Evolutionary conservation across 1,140 invertebrate species (phyloP).

Genomic region (Zaprionus camerounensis): DNA sequence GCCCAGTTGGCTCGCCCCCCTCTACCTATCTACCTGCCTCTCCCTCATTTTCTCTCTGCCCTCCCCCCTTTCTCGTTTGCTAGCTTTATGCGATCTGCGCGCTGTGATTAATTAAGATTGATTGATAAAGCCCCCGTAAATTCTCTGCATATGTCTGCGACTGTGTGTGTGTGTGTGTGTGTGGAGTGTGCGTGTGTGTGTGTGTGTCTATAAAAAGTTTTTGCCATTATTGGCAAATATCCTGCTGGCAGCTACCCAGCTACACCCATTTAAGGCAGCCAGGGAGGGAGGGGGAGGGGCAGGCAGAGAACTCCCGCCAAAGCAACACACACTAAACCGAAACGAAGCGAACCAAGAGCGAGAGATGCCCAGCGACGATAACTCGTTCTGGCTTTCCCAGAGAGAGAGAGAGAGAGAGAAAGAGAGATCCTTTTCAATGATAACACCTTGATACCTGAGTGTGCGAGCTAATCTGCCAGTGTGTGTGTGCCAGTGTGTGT

Average conservation of each 20-base stretch:
- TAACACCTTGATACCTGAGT: conserved; percentile 44
- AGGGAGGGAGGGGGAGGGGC: background rate
- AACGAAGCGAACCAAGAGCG: conserved; percentile 7
- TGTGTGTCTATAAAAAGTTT: conserved; percentile 78
- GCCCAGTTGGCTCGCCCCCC: conserved; percentile 14
- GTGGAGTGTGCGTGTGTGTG: conserved; percentile 37
- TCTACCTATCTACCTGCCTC: conserved; percentile 6
- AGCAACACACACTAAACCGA: conserved; percentile 34
- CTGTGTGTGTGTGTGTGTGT: conserved; percentile 28
- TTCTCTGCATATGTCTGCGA: conserved; percentile 31
- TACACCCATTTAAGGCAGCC: conserved; percentile 42
- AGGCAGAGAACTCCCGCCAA: conserved; percentile 24
- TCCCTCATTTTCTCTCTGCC: conserved; percentile 11
- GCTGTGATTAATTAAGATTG: conserved; percentile 83
- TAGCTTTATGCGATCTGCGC: conserved; percentile 74
- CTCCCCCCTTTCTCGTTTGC: conserved; percentile 23
- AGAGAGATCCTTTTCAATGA: conserved; percentile 62
- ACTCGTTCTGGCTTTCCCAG: conserved; percentile 66
- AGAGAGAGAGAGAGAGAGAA: background rate
- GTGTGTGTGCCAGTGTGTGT: conserved; percentile 40
- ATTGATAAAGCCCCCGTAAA: conserved; percentile 74
- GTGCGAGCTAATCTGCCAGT: conserved; percentile 21
- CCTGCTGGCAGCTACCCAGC: conserved; percentile 68
- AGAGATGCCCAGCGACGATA: conserved; percentile 71
- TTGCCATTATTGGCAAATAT: conserved; percentile 82